Conservation (phyloP, 2,888 invertebrate species). For the Synergus gifuensis region DNA sequence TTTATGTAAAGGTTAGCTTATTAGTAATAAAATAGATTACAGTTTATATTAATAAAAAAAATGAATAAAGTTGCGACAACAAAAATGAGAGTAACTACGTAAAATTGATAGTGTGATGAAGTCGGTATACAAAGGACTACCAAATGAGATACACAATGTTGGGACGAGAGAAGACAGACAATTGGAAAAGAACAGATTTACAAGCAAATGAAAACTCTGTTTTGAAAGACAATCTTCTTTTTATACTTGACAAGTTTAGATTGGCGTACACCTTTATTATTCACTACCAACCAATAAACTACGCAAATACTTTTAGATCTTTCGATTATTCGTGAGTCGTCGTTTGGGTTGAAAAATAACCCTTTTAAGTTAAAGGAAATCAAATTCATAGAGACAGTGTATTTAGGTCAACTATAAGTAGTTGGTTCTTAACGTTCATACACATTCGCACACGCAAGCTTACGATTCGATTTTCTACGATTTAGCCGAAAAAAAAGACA, state of each 20-base stretch:
- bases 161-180: constrained; percentile 11
- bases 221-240: constrained; percentile 6
- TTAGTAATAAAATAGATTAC: constrained; percentile 13
- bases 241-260: constrained; percentile 14
- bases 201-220: constrained; percentile 24
- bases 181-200: constrained; percentile 1
- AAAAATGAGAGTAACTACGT: constrained; percentile 22
- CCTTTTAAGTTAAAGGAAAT: not conserved
- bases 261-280: constrained; percentile 38
- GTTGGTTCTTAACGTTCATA: constrained; percentile 23
- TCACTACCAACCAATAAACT: constrained; percentile 40
- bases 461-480: constrained; percentile 27
- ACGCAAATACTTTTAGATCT: constrained; percentile 13
- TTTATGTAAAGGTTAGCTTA: constrained; percentile 22
- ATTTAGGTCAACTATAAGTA: constrained; percentile 22
- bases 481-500: constrained; percentile 8
- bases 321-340: constrained; percentile 13
- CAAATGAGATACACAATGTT: constrained; percentile 14
- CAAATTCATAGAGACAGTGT: constrained; percentile 28
- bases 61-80: constrained; percentile 22
- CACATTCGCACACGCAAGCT: constrained; percentile 40
- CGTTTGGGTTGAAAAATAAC: not conserved
- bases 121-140: constrained; percentile 16
- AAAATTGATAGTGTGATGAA: constrained; percentile 22
- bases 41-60: not conserved